Evolutionary conservation across 2,797 vertebrate species (phyloP).

Genomic region (Hyperoplus lanceolatus): DNA sequence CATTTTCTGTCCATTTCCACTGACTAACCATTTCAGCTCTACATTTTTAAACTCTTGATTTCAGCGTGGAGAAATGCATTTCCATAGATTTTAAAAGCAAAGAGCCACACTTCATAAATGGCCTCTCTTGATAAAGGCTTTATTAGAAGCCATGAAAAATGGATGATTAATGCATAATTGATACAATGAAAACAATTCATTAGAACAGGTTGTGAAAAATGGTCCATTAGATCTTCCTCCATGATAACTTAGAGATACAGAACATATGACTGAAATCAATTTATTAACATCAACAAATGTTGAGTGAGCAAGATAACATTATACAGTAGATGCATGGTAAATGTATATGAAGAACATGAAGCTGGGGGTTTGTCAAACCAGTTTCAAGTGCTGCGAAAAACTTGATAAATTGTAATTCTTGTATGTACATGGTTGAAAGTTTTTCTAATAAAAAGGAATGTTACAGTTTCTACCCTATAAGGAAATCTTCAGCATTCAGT

Average conservation of each 20-base stretch:
- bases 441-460: neutral
- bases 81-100: neutral
- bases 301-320: too few relatives aligned
- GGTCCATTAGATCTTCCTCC: too few relatives aligned
- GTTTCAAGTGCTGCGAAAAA: neutral
- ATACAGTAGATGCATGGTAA: neutral
- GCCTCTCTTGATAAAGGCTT: too few relatives aligned
- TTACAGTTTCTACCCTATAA: neutral
- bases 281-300: too few relatives aligned
- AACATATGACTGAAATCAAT: too few relatives aligned
- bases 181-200: too few relatives aligned
- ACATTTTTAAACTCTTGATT: conserved; percentile 2
- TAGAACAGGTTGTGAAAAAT: too few relatives aligned
- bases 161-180: too few relatives aligned
- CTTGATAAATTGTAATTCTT: neutral
- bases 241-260: too few relatives aligned
- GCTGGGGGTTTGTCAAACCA: neutral
- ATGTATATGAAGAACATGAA: neutral
- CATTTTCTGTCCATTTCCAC: neutral
- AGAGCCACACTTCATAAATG: too few relatives aligned
- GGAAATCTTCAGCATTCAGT: neutral
- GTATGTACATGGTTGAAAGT: neutral
- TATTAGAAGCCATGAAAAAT: too few relatives aligned
- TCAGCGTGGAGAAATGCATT: neutral
- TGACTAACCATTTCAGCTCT: neutral